Evolutionary conservation across 2,797 vertebrate species (phyloP).

Genomic region (Chiroxiphia lanceolata): DNA sequence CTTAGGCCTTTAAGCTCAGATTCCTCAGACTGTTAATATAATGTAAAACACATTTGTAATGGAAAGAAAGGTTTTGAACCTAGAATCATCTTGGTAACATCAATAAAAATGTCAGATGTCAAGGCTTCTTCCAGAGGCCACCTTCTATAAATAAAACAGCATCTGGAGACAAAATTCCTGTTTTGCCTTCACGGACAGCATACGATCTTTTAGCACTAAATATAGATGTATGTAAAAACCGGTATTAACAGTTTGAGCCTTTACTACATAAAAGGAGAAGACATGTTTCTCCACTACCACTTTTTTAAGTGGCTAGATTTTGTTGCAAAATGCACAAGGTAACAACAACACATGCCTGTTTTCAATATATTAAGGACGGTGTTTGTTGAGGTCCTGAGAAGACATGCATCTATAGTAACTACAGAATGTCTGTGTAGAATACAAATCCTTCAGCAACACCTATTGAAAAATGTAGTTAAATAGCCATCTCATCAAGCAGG

Average conservation of each 20-base stretch:
- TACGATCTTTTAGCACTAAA: conserved; percentile 50
- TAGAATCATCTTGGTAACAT: background rate
- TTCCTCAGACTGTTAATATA: background rate
- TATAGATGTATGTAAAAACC: conserved; percentile 23
- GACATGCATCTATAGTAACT: background rate
- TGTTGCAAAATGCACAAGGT: conserved; percentile 37
- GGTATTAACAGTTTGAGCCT: conserved; percentile 8
- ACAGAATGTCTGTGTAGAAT: background rate
- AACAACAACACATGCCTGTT: conserved; percentile 12
- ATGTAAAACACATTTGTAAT: background rate
- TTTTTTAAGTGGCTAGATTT: conserved; percentile 7
- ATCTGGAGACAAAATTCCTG: conserved; percentile 55
- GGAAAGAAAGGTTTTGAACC: background rate
- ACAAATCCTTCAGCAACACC: background rate
- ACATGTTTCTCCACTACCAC: background rate
- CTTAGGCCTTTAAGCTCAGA: background rate
- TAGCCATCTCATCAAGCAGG: background rate
- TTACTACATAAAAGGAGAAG: conserved; percentile 55
- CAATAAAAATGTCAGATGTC: conserved; percentile 16
- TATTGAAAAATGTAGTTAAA: background rate
- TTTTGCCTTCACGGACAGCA: conserved; percentile 35
- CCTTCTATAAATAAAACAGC: conserved; percentile 49
- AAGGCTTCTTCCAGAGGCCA: conserved; percentile 20
- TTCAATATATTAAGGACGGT: background rate
- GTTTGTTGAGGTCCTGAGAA: background rate